Evolutionary conservation across 2,113 vertebrate genomes (phyloP), one percentile per base, ranked within the genome.

Genomic region (Pelobates fuscus): DNA sequence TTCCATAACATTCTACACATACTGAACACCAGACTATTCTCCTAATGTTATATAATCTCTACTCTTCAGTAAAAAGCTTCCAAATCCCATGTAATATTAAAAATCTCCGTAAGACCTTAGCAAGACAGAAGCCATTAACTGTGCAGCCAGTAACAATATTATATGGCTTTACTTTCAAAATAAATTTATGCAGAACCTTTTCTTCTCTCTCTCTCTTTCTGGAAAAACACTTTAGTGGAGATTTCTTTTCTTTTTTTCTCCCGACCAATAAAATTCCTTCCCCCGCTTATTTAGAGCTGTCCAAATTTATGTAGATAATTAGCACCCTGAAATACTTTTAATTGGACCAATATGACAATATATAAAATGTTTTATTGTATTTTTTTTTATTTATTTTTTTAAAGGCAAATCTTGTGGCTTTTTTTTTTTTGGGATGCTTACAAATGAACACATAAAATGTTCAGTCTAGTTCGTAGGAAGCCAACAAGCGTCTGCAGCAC

Each of bases 1-100:
- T n/a, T n/a, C n/a, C n/a, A n/a, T n/a, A n/a, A n/a, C n/a, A n/a
- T n/a, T n/a, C n/a, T n/a, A n/a, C n/a, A n/a, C n/a, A n/a, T n/a
- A n/a, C n/a, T n/a, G n/a, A n/a, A n/a, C n/a, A n/a, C n/a, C n/a
- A n/a, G n/a, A n/a, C n/a, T n/a, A n/a, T n/a, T n/a, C n/a, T n/a
- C n/a, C n/a, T n/a, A 17, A 49, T 6, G 41, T 63, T 71, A 62
- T 71, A 71, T 62, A 71, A 71, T 24, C 58, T 14, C 18, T 37
- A 62, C 11, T 18, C 27, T 30, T 52, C 23, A 61, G 27, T 62
- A 23, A n/a, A 37, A 25, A 6, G 20, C 58, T 71, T 63, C 25
- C 43, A 71, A 62, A 30, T 71, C 70, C 41, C 43, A 63, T 49
- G 37, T 57, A 71, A 52, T 62, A 71, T 71, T 71, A 49, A 71